phyloP scores from a whole-genome alignment of 2,888 invertebrate genomes.

The Tenthredo scrophulariae region DNA sequence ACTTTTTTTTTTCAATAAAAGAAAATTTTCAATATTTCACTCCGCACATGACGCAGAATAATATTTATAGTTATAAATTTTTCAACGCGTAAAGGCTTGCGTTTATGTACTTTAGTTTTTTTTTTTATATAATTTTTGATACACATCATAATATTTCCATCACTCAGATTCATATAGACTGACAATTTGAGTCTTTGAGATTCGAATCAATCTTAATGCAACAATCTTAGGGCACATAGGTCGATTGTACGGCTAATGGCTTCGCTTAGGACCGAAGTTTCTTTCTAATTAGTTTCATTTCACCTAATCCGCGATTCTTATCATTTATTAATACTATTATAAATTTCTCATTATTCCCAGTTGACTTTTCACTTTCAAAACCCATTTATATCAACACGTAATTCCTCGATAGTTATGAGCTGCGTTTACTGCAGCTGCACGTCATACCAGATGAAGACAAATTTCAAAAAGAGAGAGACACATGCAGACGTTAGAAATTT shows the following conservation, averaged over 20 bases:
- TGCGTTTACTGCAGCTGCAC: not conserved
- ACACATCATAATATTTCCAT: not conserved
- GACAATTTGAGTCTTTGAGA: not conserved
- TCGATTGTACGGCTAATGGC: constrained; percentile 68
- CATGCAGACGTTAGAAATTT: constrained; percentile 62
- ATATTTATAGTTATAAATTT: constrained; percentile 31
- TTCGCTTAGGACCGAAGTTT: constrained; percentile 59
- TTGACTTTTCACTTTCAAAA: constrained; percentile 2
- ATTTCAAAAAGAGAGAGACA: constrained; percentile 44
- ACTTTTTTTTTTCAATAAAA: not conserved
- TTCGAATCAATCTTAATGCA: constrained; percentile 24
- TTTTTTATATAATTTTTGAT: not conserved
- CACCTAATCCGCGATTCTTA: not conserved
- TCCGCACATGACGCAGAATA: not conserved
- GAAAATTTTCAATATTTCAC: not conserved
- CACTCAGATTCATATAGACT: not conserved
- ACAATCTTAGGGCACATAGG: constrained; percentile 64
- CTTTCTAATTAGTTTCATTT: constrained; percentile 13
- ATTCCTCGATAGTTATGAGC: not conserved
- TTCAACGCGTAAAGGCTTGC: constrained; percentile 15
- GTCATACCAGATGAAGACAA: constrained; percentile 17
- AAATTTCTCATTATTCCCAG: not conserved
- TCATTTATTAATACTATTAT: constrained; percentile 13
- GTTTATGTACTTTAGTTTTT: not conserved
- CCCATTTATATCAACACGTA: not conserved